A percentile compares a stretch with the other conserved stretches of the same genome.
phyloP scores from a whole-genome alignment of 2,113 vertebrate genomes.

The Brevimyrus niger region DNA sequence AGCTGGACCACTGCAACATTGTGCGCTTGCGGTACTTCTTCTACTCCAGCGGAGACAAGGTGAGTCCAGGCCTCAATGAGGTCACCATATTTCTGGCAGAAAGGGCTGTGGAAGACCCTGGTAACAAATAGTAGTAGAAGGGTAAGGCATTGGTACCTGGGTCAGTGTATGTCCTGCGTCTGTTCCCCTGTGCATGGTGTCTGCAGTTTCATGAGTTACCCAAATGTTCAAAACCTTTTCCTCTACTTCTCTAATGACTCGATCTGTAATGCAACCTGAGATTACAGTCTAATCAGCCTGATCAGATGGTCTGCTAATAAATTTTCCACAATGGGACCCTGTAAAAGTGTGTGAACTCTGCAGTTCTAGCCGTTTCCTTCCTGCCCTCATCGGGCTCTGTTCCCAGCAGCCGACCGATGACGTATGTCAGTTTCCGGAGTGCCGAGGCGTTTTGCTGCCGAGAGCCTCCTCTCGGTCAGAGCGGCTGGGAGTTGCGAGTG shows the following conservation, averaged over 20 bases:
- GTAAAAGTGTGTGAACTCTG: neutral
- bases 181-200: neutral
- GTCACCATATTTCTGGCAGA: no score
- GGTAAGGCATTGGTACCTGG: neutral
- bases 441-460: no score
- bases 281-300: neutral
- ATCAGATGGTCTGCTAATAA: neutral
- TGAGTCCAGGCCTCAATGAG: conserved; percentile 38
- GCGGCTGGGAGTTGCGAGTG: neutral
- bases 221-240: neutral
- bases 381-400: neutral
- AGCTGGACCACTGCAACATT: conserved; percentile 85
- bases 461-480: neutral
- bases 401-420: neutral
- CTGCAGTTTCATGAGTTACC: neutral
- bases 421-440: neutral
- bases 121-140: neutral
- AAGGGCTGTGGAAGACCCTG: neutral
- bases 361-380: neutral
- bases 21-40: conserved; percentile 85
- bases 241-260: neutral
- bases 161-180: neutral
- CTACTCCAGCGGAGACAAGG: conserved; percentile 86
- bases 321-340: neutral
- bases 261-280: neutral